Base-by-base conservation (phyloP, 2,888 invertebrate species). In the Chloromyia formosa region DNA sequence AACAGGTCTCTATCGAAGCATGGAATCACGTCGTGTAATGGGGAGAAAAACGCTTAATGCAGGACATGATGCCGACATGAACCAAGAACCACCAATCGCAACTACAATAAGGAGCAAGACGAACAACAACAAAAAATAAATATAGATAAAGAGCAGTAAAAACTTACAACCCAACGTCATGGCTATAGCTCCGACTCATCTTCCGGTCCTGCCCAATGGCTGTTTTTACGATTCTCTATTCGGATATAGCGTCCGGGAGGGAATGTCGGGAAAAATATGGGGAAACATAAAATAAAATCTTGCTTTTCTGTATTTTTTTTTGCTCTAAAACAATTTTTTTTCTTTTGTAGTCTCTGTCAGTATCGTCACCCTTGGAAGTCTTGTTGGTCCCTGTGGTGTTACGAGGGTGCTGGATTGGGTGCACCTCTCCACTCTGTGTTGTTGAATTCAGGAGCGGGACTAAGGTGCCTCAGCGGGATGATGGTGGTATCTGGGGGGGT, bases 1-100 rank as follows among this genome's bases (percentile, higher is more conserved):
- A 77, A 74, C 69, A 77, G 76, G 75, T 75, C 16, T 10, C 27
- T 16, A 16, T 23, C 54, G 1, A 20, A n/a, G 66, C 20, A 66
- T 22, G 42, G 71, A 71, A 71, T 71, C 54, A 56, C 58, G 40
- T 35, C 58, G 71, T 16, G 42, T 56, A 71, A 56, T 35, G 71
- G 56, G 71, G 40, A 73, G 60, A 61, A 73, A 73, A 73, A 73
- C 45, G 73, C 14, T 62, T 71, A 40, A 61, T 74, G 76, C 58
- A 76, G 74, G 74, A 74, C 74, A 71, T 71, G 76, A 71, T 64
- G 74, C 74, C 75, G 23, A 49, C 54, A 56, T 71, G 71, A 71
- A 45, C 49, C 45, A n/a, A 60, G 56, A 58, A 49, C 45, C 60
- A 71, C 76, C 76, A 76, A 76, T 76, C 71, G 74, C 76, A 61